Conservation (phyloP, 2,888 invertebrate species). For the Alentia gelatinosa region DNA sequence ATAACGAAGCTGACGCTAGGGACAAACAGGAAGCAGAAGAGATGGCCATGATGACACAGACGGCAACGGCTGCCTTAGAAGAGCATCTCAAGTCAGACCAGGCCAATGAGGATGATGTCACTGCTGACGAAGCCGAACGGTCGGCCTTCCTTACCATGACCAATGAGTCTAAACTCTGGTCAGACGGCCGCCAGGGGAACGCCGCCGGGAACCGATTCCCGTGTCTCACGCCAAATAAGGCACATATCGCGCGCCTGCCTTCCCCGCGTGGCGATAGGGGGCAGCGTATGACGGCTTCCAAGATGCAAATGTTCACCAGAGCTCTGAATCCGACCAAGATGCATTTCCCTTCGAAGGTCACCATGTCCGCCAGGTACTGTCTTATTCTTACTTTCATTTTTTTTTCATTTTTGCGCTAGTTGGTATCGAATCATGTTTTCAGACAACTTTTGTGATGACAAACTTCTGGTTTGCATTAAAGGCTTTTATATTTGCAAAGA, state of each 20-base stretch:
- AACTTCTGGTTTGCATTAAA: too few species aligned
- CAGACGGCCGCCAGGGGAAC: conserved; percentile 15
- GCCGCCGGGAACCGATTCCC: conserved; percentile 19
- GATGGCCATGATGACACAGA: conserved; percentile 14
- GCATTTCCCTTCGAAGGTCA: conserved; percentile 57
- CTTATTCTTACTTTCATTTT: too few species aligned
- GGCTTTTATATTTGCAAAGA: too few species aligned
- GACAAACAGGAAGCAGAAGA: conserved; percentile 21
- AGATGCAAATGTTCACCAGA: not conserved
- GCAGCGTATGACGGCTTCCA: not conserved
- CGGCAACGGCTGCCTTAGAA: not conserved
- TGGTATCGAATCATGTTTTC: too few species aligned
- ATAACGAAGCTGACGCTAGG: not conserved
- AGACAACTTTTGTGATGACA: too few species aligned
- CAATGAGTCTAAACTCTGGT: not conserved
- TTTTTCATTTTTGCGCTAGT: too few species aligned
- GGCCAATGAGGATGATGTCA: not conserved
- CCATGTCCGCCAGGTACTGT: conserved; percentile 59
- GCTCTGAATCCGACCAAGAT: conserved; percentile 32
- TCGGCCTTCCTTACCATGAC: not conserved
- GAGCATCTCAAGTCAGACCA: not conserved
- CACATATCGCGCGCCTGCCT: conserved; percentile 42
- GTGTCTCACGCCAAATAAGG: conserved; percentile 33
- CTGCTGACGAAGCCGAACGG: not conserved
- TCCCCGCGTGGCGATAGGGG: conserved; percentile 4